Conservation (phyloP, 2,113 vertebrate genomes). For the Cololabis saira region DNA sequence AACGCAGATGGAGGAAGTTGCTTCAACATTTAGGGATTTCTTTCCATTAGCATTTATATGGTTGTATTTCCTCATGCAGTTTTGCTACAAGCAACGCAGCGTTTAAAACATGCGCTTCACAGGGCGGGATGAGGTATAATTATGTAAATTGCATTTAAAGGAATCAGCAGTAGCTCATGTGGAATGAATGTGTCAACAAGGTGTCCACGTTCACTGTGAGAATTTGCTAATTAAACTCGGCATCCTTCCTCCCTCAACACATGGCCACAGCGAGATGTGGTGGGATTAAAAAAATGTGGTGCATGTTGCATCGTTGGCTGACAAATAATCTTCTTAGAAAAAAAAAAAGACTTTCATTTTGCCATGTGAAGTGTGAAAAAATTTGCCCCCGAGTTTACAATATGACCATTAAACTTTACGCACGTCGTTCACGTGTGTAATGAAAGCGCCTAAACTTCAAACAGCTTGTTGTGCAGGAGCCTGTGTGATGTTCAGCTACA, state of each 20-base stretch:
- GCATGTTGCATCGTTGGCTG: slow-evolving; percentile 52
- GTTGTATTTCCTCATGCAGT: slow-evolving; percentile 64
- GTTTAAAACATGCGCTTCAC: slow-evolving; percentile 70
- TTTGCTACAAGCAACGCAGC: slow-evolving; percentile 65
- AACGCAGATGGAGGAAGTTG: slow-evolving; percentile 81
- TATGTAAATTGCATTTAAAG: slow-evolving; percentile 86
- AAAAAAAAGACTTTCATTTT: slow-evolving; percentile 63
- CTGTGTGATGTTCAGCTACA: slow-evolving; percentile 41
- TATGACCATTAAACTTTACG: slow-evolving; percentile 68
- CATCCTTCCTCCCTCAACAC: slow-evolving; percentile 69
- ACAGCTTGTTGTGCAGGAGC: slow-evolving; percentile 49
- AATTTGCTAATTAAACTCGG: slow-evolving; percentile 81
- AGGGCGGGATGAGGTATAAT: slow-evolving; percentile 81
- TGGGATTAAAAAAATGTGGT: slow-evolving; percentile 43
- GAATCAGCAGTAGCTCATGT: slow-evolving; percentile 79
- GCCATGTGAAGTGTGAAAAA: slow-evolving; percentile 49
- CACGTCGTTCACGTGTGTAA: slow-evolving; percentile 76
- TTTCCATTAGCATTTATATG: slow-evolving; percentile 76
- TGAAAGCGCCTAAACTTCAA: slow-evolving; percentile 74
- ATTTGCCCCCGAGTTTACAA: slow-evolving; percentile 47
- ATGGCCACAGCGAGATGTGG: slow-evolving; percentile 47
- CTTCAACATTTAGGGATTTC: slow-evolving; percentile 63
- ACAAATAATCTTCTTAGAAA: slow-evolving; percentile 62
- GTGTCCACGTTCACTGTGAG: slow-evolving; percentile 73
- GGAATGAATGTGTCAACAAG: slow-evolving; percentile 81